These are phyloP conservation scores for Melitaea athalia DNA, from an alignment of 2,888 invertebrate species.

Conservation along the genomic window DNA sequence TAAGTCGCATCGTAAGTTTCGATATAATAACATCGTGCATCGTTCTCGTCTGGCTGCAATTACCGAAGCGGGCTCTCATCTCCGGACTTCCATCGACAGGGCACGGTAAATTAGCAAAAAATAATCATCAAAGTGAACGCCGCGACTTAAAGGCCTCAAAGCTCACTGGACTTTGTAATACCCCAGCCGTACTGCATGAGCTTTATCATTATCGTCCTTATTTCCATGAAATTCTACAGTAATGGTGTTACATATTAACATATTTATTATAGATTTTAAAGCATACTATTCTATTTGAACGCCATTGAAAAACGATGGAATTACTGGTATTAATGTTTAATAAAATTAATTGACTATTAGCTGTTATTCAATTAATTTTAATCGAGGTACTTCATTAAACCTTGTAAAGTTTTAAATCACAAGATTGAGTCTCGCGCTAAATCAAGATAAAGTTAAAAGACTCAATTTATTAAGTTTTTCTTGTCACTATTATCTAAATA, in stretches of 20 bases:
- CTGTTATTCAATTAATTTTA: background rate
- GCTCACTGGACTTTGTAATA: slow-evolving; percentile 29
- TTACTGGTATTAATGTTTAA: background rate
- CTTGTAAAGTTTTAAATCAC: background rate
- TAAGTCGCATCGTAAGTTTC: slow-evolving; percentile 23
- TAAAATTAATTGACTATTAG: background rate
- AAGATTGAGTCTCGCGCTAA: background rate
- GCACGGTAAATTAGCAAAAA: slow-evolving; percentile 53
- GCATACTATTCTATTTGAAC: background rate
- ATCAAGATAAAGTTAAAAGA: background rate
- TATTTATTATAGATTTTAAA: background rate
- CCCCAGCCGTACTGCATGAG: slow-evolving; percentile 19
- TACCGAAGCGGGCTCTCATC: slow-evolving; percentile 44
- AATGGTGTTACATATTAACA: slow-evolving; percentile 15
- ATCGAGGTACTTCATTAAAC: background rate
- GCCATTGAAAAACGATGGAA: background rate
- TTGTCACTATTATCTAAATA: slow-evolving; percentile 1
- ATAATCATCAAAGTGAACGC: slow-evolving; percentile 46
- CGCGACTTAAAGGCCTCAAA: slow-evolving; percentile 22
- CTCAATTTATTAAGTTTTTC: background rate
- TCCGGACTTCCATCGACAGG: slow-evolving; percentile 50
- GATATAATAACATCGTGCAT: slow-evolving; percentile 36
- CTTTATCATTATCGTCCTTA: slow-evolving; percentile 28
- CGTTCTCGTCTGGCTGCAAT: slow-evolving; percentile 42
- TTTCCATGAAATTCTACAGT: slow-evolving; percentile 35